Conservation (phyloP, 2,888 invertebrate species). For the Plemyria rubiginata region DNA sequence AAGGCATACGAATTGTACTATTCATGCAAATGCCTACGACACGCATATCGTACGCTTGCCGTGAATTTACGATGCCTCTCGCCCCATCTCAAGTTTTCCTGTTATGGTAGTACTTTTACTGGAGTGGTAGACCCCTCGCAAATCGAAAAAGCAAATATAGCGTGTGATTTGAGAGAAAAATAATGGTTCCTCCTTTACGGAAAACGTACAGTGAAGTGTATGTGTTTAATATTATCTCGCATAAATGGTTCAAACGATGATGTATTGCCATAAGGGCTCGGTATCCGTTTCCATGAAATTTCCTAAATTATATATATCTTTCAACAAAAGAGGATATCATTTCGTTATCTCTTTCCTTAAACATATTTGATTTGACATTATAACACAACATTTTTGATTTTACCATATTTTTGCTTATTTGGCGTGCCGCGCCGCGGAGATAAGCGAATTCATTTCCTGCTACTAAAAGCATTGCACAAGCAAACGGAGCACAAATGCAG, state of each 20-base stretch:
- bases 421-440: slow-evolving; percentile 26
- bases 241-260: slow-evolving; percentile 1
- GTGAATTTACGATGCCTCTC: slow-evolving; percentile 21
- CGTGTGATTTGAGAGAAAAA: slow-evolving; percentile 13
- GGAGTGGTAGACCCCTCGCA: slow-evolving; percentile 11
- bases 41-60: slow-evolving; percentile 22
- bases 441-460: slow-evolving; percentile 51
- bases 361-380: background rate
- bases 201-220: slow-evolving; percentile 5
- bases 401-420: background rate
- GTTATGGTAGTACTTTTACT: slow-evolving; percentile 8
- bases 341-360: background rate
- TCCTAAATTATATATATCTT: slow-evolving; percentile 1
- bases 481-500: slow-evolving; percentile 32
- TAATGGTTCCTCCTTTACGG: slow-evolving; percentile 5
- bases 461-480: slow-evolving; percentile 42
- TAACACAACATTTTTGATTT: background rate
- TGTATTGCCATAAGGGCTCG: background rate
- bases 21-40: slow-evolving; percentile 27
- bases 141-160: slow-evolving; percentile 17
- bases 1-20: slow-evolving; percentile 24
- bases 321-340: background rate
- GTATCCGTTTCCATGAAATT: slow-evolving; percentile 2
- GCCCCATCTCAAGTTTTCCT: slow-evolving; percentile 18
- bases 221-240: slow-evolving; percentile 3